Evolutionary conservation across 2,797 vertebrate species (phyloP), one percentile per base, ranked within the genome.

Genomic region (Lutjanus argentimaculatus): DNA sequence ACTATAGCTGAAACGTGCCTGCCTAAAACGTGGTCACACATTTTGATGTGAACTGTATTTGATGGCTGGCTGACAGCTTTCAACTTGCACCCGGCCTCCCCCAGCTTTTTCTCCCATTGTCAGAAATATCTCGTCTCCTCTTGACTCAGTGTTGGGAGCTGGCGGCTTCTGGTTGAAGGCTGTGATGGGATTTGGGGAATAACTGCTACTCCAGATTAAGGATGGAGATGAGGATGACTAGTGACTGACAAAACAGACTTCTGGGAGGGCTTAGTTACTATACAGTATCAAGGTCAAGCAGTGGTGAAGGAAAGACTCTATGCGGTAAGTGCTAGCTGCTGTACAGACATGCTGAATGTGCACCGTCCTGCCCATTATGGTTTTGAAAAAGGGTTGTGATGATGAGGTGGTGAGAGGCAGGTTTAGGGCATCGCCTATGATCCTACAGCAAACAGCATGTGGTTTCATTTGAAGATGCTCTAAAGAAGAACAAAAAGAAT

Each of bases 171-270:
- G 78, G 87, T 88, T 87, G 87, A 87, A 84, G 89, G 87, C 86
- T 86, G 82, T 81, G 89, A 87, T 85, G 89, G 90, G 91, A 92
- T 92, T 89, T 83, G 53, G 91, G 91, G 91, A 94, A 90, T 89
- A 92, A 87, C 85, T 94, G 92, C 87, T 93, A 80, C 90, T 94
- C 88, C 79, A 90, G 88, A 94, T 94, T 91, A 92, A 89, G 85
- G 87, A 91, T 85, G 91, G 90, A 84, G 84, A 92, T 89, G 90
- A 90, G 83, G 89, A 94, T 87, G 88, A 87, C 79, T 53, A 72
- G 86, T 83, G 89, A 91, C 88, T 93, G 91, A 94, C 87, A 90
- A 92, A 91, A 82, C 81, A 79, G 85, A 91, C 91, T 86, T 86
- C 85, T 88, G 91, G 89, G 90, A 91, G 82, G 88, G 78, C 67